A percentile compares a stretch with the other conserved stretches of the same genome.
These are phyloP conservation scores for Biston betularia DNA, from an alignment of 2,888 invertebrate species.

Conservation along the genomic window DNA sequence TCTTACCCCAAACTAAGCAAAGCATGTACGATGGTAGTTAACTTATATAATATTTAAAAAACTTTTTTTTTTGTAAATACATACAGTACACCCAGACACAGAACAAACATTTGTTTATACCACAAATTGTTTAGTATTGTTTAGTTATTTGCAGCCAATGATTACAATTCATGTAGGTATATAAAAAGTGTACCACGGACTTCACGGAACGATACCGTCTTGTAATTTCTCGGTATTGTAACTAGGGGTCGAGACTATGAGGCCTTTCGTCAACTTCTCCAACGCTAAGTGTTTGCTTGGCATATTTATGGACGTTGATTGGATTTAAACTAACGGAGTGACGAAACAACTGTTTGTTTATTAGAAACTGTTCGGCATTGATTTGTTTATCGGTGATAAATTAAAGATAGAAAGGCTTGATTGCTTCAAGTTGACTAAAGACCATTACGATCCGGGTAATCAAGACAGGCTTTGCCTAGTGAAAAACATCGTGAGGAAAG, in stretches of 20 bases:
- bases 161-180: too few species aligned
- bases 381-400: slow-evolving; percentile 20
- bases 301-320: slow-evolving; percentile 36
- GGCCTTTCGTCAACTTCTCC: slow-evolving; percentile 25
- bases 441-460: not conserved
- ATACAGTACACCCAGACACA: too few species aligned
- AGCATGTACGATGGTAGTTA: too few species aligned
- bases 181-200: too few species aligned
- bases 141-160: too few species aligned
- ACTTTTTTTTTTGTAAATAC: too few species aligned
- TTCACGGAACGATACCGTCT: not conserved
- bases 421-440: not conserved
- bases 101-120: too few species aligned
- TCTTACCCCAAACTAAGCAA: too few species aligned
- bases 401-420: slow-evolving; percentile 10
- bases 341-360: slow-evolving; percentile 24
- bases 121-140: too few species aligned
- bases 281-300: slow-evolving; percentile 28
- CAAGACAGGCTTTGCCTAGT: too few species aligned
- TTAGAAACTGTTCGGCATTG: slow-evolving; percentile 6
- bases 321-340: slow-evolving; percentile 32
- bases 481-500: too few species aligned
- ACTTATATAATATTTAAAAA: too few species aligned
- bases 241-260: slow-evolving; percentile 9
- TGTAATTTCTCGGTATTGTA: slow-evolving; percentile 22